Conservation (phyloP, 2,888 invertebrate species). For the Pristionchus maxplancki region DNA sequence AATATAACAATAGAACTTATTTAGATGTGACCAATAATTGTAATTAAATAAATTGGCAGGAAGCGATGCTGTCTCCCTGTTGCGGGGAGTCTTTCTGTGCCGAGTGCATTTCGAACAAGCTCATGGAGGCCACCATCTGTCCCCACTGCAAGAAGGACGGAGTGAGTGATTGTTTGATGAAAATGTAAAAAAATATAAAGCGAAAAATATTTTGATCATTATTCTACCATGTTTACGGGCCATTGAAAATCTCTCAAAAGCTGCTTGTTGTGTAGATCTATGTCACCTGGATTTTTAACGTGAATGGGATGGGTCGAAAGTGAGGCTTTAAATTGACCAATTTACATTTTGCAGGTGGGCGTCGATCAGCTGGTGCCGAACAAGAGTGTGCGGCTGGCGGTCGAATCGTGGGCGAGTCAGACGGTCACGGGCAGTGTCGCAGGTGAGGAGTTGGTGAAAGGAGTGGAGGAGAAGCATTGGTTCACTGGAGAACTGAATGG, state of each 20-base stretch:
- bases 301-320: too few relatives aligned
- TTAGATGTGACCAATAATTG: neutral
- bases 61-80: conserved; percentile 98
- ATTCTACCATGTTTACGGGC: neutral
- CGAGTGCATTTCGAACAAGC: conserved; percentile 85
- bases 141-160: conserved; percentile 56
- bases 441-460: neutral
- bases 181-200: too few relatives aligned
- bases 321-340: too few relatives aligned
- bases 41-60: conserved; percentile 80
- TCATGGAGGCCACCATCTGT: conserved; percentile 66
- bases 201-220: neutral
- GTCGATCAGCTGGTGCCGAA: conserved; percentile 73
- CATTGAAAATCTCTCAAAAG: too few relatives aligned
- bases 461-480: neutral
- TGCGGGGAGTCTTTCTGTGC: conserved; percentile 99
- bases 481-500: neutral
- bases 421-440: neutral
- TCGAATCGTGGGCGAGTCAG: conserved; percentile 62
- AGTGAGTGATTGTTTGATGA: too few relatives aligned
- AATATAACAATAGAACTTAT: too few relatives aligned
- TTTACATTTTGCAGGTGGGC: conserved; percentile 55
- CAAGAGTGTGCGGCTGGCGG: conserved; percentile 67
- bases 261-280: too few relatives aligned
- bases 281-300: too few relatives aligned